Base-by-base conservation (phyloP, 2,888 invertebrate genomes). In the Peribatodes rhomboidaria region DNA sequence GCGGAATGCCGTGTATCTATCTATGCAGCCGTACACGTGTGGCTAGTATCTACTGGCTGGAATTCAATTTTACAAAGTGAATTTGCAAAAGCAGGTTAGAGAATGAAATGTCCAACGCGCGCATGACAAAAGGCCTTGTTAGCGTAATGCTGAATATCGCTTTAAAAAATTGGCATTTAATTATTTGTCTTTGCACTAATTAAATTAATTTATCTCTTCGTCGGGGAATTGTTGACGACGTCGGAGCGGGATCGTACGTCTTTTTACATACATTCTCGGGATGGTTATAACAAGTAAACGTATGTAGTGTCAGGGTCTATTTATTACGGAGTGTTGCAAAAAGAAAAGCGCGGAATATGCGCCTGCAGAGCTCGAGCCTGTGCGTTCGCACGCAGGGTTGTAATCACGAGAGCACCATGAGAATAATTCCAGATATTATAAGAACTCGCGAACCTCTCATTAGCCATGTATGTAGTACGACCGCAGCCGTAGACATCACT, bases 141-240 rank as follows among this genome's bases (percentile, higher is more conserved):
- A 61, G 46, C 20, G 33, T 10, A 35, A 47, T 62, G 61, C 50
- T 6, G n/a, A 11, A 35, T 20, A 37, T 53, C n/a, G 49, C 20
- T 31, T 49, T 41, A 55, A 47, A 61, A 55, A 42, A 31, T 18
- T 42, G 35, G 31, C 8, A 59, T 67, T 65, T 67, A 55, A 55
- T 78, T 77, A 67, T 71, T 61, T 67, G 71, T 63, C 67, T 70
- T 68, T 69, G 65, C 67, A 67, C 72, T 77, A 81, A 80, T 80
- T 79, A 80, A 76, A 71, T 79, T 69, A 75, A 78, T 75, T 71
- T 68, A 72, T 75, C 70, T 69, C 63, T 65, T 67, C 62, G 75
- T 66, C 47, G 18, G 53, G 61, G 57, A 66, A 61, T 61, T 66
- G 61, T 67, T 59, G 61, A 53, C 62, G 52, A 62, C 57, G 55